Conservation (phyloP, 1,140 invertebrate species). For the Chelonus insularis region DNA sequence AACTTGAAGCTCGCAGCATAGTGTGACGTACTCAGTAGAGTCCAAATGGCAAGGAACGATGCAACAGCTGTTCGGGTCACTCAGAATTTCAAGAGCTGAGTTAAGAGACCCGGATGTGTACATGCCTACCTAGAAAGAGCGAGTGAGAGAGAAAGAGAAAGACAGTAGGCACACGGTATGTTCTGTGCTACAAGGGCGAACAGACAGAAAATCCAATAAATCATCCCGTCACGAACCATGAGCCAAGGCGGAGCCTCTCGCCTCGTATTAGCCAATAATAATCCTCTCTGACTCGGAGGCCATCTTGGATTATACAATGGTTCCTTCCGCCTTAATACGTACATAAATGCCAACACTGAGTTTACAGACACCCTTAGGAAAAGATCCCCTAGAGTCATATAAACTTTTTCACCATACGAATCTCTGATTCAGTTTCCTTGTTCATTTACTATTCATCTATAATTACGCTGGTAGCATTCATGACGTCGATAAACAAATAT, state of each 20-base stretch:
- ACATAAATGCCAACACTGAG: slow-evolving; percentile 57
- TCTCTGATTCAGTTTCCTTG: slow-evolving; percentile 7
- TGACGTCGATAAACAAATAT: slow-evolving; percentile 4
- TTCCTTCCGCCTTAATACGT: slow-evolving; percentile 59
- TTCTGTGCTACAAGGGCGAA: slow-evolving; percentile 56
- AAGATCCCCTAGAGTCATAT: slow-evolving; percentile 51
- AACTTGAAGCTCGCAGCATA: not conserved
- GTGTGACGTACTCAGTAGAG: slow-evolving; percentile 11
- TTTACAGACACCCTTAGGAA: slow-evolving; percentile 43
- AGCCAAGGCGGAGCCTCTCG: slow-evolving; percentile 64
- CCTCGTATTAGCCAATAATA: slow-evolving; percentile 67
- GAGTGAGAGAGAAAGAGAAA: slow-evolving; percentile 18
- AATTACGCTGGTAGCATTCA: slow-evolving; percentile 4
- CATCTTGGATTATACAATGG: slow-evolving; percentile 65
- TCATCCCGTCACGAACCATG: slow-evolving; percentile 62
- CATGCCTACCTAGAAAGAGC: slow-evolving; percentile 27
- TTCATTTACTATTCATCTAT: slow-evolving; percentile 18
- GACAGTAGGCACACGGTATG: slow-evolving; percentile 39
- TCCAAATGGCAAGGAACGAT: slow-evolving; percentile 26
- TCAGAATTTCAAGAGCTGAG: slow-evolving; percentile 33
- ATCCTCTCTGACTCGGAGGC: slow-evolving; percentile 62
- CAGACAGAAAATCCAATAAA: slow-evolving; percentile 62
- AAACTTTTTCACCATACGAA: slow-evolving; percentile 22
- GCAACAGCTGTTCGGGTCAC: slow-evolving; percentile 32
- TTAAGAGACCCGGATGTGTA: slow-evolving; percentile 25